These are phyloP conservation scores for Eucriotettix oculatus DNA, from an alignment of 2,888 invertebrate genomes.

Conservation along the genomic window DNA sequence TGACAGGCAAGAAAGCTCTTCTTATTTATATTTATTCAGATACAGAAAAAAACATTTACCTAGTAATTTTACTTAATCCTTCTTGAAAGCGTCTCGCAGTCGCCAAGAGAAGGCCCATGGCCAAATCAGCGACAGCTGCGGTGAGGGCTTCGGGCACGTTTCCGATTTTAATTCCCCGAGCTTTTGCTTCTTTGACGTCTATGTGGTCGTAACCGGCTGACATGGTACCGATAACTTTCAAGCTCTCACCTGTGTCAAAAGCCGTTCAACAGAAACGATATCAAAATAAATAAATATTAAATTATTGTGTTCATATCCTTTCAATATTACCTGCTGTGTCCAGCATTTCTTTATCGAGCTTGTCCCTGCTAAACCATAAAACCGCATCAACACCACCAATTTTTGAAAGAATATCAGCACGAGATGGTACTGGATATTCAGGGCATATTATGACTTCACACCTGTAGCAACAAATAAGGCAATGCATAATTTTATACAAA, in stretches of 20 bases:
- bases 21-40: too few relatives aligned
- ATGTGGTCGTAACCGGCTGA: constrained; percentile 79
- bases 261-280: not conserved
- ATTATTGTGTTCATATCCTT: not conserved
- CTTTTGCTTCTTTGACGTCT: constrained; percentile 51
- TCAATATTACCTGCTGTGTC: constrained; percentile 39
- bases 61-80: constrained; percentile 45
- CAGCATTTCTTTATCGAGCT: constrained; percentile 61
- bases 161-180: constrained; percentile 56
- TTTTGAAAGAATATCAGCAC: constrained; percentile 47
- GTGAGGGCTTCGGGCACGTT: constrained; percentile 62
- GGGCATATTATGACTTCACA: constrained; percentile 45
- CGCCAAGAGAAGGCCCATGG: constrained; percentile 56
- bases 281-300: not conserved
- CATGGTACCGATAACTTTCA: constrained; percentile 66
- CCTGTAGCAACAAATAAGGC: constrained; percentile 19
- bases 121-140: constrained; percentile 65
- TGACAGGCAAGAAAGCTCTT: too few relatives aligned
- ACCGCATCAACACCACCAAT: constrained; percentile 59
- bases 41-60: constrained; percentile 30
- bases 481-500: too few relatives aligned
- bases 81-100: constrained; percentile 65
- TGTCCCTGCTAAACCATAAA: constrained; percentile 67
- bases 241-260: constrained; percentile 35
- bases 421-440: constrained; percentile 37